Percentiles rank a stretch among this genome's conserved stretches.
Conservation (phyloP, 92 coral and sea anemone species). For the Blastomussa wellsi region DNA sequence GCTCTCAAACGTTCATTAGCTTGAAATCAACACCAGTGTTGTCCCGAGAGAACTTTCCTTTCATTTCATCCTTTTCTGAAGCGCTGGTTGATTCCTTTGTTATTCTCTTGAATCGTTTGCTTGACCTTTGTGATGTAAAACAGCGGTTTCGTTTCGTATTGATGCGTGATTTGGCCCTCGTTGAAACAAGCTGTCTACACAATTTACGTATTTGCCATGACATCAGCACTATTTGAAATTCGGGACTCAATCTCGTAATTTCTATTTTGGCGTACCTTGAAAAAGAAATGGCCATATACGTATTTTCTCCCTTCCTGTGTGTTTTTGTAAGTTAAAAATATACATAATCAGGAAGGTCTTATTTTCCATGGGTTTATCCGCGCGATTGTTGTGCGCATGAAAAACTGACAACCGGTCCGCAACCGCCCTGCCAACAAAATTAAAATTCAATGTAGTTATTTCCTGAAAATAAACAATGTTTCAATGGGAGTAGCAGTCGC, state of each 20-base stretch:
- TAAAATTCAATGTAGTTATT: background rate
- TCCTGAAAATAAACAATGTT: background rate
- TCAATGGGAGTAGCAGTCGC: background rate
- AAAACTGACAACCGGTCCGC: background rate
- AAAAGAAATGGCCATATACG: background rate
- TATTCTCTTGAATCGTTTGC: background rate
- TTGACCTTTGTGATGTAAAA: conserved; percentile 35
- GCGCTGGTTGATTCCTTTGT: background rate
- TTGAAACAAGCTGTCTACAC: background rate
- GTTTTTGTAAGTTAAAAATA: background rate
- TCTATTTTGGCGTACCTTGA: conserved; percentile 2
- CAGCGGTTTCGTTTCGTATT: background rate
- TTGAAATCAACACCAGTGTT: background rate
- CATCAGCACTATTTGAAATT: conserved; percentile 19
- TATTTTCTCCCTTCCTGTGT: background rate
- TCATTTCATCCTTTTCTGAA: background rate
- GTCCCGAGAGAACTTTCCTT: background rate
- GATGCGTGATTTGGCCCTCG: background rate
- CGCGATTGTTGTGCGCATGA: background rate
- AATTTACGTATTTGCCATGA: background rate
- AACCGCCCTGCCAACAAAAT: background rate
- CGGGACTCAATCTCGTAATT: background rate
- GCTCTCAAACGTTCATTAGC: background rate
- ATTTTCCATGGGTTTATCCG: background rate
- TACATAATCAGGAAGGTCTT: background rate